phyloP scores from a whole-genome alignment of 2,113 vertebrate genomes.

The Alligator mississippiensis region DNA sequence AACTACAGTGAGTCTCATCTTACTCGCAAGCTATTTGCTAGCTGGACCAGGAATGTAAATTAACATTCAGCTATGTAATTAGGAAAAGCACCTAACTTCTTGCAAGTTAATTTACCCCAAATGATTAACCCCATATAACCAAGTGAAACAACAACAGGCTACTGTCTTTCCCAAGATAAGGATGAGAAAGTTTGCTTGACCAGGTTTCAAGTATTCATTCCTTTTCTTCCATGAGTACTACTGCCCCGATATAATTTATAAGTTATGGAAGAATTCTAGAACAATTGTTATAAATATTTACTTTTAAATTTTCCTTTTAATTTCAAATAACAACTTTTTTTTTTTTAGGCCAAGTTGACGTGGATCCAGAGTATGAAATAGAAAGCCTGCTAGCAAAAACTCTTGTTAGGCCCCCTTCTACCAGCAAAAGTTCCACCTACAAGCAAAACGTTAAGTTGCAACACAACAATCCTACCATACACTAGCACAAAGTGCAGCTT shows the following conservation, averaged over 20 bases:
- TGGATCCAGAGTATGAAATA: too few relatives aligned
- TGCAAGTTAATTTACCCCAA: background rate
- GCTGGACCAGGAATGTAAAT: background rate
- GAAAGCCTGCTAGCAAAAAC: too few relatives aligned
- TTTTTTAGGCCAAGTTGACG: too few relatives aligned
- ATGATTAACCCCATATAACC: rapidly evolving
- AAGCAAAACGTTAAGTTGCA: too few relatives aligned
- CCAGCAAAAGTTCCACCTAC: too few relatives aligned
- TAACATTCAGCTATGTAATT: rapidly evolving
- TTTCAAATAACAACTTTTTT: too few relatives aligned
- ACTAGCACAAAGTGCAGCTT: background rate
- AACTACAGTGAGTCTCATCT: background rate
- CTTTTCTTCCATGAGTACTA: background rate
- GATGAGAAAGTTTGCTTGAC: background rate
- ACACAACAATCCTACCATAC: too few relatives aligned
- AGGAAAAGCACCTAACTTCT: background rate
- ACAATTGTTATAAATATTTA: too few relatives aligned
- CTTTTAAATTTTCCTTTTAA: too few relatives aligned
- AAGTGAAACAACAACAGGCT: background rate
- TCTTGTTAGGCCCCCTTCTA: too few relatives aligned
- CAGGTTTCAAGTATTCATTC: background rate
- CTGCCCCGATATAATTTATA: too few relatives aligned
- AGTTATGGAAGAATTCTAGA: too few relatives aligned
- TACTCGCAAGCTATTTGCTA: background rate
- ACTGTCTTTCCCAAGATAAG: background rate